Conservation (phyloP, 2,888 invertebrate genomes). For the Apamea sordens region DNA sequence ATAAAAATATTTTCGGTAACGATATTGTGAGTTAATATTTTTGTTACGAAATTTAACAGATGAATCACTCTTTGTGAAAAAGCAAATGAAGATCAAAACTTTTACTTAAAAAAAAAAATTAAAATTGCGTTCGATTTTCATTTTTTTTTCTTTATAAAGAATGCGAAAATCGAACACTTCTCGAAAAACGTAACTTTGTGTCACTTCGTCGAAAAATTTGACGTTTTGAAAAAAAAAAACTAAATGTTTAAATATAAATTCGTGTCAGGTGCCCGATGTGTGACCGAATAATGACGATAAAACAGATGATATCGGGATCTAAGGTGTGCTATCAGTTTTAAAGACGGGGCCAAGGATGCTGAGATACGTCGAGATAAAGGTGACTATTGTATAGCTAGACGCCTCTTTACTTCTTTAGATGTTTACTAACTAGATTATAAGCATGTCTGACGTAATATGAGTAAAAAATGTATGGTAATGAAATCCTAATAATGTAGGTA, state of each 20-base stretch:
- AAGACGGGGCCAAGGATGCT: conserved; percentile 63
- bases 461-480: not conserved
- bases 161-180: not conserved
- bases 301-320: conserved; percentile 59
- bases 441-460: not conserved
- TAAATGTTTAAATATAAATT: not conserved
- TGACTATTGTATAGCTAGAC: conserved; percentile 18
- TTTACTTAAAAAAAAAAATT: no score
- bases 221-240: not conserved
- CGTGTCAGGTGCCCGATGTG: conserved; percentile 43
- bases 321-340: conserved; percentile 48
- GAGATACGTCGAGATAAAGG: conserved; percentile 64
- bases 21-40: conserved; percentile 5
- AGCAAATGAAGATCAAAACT: not conserved
- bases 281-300: conserved; percentile 57
- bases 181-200: not conserved
- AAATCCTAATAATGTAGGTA: not conserved
- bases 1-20: conserved; percentile 33
- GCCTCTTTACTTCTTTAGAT: conserved; percentile 36
- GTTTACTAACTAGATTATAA: conserved; percentile 3
- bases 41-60: conserved; percentile 9
- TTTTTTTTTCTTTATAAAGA: not conserved
- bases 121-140: no score
- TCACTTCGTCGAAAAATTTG: not conserved
- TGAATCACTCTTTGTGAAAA: not conserved